phyloP scores from a whole-genome alignment of 1,140 invertebrate genomes.

The Chrysomallon squamiferum region DNA sequence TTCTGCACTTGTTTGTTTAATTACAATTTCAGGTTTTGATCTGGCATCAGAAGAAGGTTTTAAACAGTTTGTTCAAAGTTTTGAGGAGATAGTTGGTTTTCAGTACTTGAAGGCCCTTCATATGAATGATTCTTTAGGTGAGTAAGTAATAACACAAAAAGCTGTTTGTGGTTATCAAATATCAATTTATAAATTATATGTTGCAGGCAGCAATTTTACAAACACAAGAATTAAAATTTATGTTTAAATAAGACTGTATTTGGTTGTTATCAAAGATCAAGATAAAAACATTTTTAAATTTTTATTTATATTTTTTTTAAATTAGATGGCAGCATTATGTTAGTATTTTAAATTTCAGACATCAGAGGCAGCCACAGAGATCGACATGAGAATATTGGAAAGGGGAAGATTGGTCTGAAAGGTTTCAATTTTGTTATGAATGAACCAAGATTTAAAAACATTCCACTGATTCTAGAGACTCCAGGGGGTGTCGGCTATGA shows the following conservation, averaged over 20 bases:
- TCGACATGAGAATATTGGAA: slow-evolving; percentile 67
- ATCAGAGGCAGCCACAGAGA: slow-evolving; percentile 63
- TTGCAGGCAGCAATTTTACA: no score
- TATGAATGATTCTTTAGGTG: slow-evolving; percentile 69
- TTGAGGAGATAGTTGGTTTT: slow-evolving; percentile 65
- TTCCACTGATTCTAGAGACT: slow-evolving; percentile 68
- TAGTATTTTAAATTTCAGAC: slow-evolving; percentile 46
- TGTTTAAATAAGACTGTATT: no score
- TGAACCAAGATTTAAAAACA: slow-evolving; percentile 61
- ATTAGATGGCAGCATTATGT: no score
- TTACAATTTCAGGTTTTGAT: slow-evolving; percentile 64
- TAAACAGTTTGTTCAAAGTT: slow-evolving; percentile 62
- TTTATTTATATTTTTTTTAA: no score
- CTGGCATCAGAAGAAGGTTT: slow-evolving; percentile 61
- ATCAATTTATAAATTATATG: no score
- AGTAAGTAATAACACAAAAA: no score
- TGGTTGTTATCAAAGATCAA: no score
- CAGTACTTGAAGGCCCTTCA: slow-evolving; percentile 67
- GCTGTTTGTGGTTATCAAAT: no score
- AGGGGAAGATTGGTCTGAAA: slow-evolving; percentile 64
- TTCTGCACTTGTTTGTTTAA: neutral
- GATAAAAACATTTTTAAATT: no score
- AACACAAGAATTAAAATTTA: no score
- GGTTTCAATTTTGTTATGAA: slow-evolving; percentile 65
- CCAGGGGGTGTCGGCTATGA: slow-evolving; percentile 56